Percentiles rank a stretch among this genome's conserved stretches.
Evolutionary conservation across 2,888 invertebrate genomes (phyloP).

Genomic region (Parthenolecanium corni): DNA sequence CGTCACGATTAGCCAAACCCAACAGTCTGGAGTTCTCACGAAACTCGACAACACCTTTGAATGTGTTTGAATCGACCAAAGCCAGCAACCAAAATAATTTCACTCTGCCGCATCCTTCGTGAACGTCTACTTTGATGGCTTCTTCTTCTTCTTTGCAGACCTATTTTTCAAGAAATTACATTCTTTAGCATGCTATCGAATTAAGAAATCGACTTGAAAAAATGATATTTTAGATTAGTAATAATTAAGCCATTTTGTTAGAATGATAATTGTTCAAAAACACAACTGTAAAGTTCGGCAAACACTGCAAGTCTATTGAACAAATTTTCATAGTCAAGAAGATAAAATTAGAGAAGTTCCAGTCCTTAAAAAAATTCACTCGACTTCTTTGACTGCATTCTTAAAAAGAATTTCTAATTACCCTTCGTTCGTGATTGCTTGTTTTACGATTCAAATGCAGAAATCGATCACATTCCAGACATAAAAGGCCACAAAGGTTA

Average conservation of each 20-base stretch:
- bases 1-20: conserved; percentile 8
- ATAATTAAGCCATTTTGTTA: too few relatives aligned
- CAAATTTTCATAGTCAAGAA: too few relatives aligned
- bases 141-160: conserved; percentile 94
- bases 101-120: conserved; percentile 87
- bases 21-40: conserved; percentile 46
- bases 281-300: too few relatives aligned
- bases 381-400: background rate
- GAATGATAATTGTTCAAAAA: too few relatives aligned
- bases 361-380: background rate
- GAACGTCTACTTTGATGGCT: conserved; percentile 91
- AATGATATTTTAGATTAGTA: too few relatives aligned
- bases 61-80: conserved; percentile 80
- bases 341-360: too few relatives aligned
- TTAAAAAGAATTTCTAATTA: too few relatives aligned
- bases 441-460: conserved; percentile 83
- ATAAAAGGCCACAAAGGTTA: conserved; percentile 78
- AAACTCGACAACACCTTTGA: conserved; percentile 84
- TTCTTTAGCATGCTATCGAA: background rate
- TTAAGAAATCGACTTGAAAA: too few relatives aligned
- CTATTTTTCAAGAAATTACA: conserved; percentile 38
- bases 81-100: conserved; percentile 91
- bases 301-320: too few relatives aligned
- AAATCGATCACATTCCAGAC: conserved; percentile 91
- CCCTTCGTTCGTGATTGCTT: conserved; percentile 74